phyloP scores from a whole-genome alignment of 1,140 invertebrate species.

The Mylabris phalerata region DNA sequence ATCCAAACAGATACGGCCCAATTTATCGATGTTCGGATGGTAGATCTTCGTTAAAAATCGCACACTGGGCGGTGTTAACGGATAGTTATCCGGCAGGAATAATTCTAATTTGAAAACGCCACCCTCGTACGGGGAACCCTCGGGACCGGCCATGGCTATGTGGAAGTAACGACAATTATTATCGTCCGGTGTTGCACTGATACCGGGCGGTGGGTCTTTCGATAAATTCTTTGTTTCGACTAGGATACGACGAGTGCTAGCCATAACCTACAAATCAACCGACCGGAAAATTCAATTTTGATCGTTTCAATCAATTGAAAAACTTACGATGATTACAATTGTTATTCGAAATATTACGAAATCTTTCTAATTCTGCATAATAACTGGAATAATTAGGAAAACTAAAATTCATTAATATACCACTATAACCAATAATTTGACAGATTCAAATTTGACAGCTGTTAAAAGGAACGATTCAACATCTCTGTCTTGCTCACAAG shows the following conservation, averaged over 20 bases:
- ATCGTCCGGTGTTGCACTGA: constrained; percentile 68
- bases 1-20: constrained; percentile 72
- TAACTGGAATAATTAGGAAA: no score
- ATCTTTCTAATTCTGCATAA: no score
- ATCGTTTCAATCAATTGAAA: no score
- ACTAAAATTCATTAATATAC: no score
- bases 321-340: no score
- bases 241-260: constrained; percentile 34
- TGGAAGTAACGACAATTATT: constrained; percentile 70
- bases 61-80: constrained; percentile 72
- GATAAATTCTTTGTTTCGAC: constrained; percentile 40
- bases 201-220: constrained; percentile 61
- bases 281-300: no score
- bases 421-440: no score
- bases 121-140: constrained; percentile 64
- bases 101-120: constrained; percentile 72
- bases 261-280: constrained; percentile 24
- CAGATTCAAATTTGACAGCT: no score
- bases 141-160: constrained; percentile 61
- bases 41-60: constrained; percentile 74
- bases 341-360: no score
- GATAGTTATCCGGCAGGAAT: constrained; percentile 74
- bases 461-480: no score
- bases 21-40: constrained; percentile 76
- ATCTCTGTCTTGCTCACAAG: no score